These are phyloP conservation scores for Tachina lurida DNA, from an alignment of 2,888 invertebrate species.

Conservation along the genomic window DNA sequence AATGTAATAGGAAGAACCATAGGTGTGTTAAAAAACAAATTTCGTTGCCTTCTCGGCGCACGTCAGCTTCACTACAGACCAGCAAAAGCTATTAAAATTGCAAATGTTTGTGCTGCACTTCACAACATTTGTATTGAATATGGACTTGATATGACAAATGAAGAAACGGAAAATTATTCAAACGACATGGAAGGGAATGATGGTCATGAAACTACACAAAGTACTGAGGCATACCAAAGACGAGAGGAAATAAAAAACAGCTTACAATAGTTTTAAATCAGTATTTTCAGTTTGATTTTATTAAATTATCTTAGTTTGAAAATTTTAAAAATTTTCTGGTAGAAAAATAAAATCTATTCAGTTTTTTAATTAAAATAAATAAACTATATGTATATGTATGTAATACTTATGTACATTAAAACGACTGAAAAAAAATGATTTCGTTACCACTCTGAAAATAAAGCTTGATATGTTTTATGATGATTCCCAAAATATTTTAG, in stretches of 20 bases:
- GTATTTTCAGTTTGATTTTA: background rate
- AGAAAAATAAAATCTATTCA: background rate
- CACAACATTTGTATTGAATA: conserved; percentile 11
- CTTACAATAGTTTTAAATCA: no score
- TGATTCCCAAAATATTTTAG: no score
- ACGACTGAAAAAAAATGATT: background rate
- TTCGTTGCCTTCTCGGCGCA: conserved; percentile 7
- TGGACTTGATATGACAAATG: background rate
- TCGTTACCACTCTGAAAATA: no score
- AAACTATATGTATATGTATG: background rate
- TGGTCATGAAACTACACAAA: no score
- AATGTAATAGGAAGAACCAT: background rate
- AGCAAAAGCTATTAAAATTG: conserved; percentile 4
- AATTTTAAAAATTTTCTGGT: no score
- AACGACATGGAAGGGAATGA: background rate
- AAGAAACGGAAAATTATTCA: background rate
- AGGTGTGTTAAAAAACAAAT: background rate
- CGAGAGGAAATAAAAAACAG: no score
- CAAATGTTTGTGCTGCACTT: conserved; percentile 1
- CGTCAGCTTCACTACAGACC: no score
- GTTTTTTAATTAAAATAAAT: background rate
- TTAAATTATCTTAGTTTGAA: background rate
- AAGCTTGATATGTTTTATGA: no score
- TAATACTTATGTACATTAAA: no score
- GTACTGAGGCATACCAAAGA: no score